A percentile compares a stretch with the other conserved stretches of the same genome.
Evolutionary conservation across 2,888 invertebrate genomes (phyloP).

Genomic region (Maniola hyperantus): DNA sequence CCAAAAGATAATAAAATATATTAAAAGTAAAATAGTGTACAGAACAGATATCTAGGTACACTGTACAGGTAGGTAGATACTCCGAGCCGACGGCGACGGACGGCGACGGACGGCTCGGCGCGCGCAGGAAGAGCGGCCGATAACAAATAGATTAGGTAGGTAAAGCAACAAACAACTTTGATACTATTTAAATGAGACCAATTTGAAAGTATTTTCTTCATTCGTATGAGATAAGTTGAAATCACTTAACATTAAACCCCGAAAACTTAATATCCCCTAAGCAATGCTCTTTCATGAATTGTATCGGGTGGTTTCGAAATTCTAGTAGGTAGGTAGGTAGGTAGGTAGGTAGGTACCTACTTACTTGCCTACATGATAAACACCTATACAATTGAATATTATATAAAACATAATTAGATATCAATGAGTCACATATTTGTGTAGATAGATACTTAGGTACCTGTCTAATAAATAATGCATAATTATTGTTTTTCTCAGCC

Average conservation of each 20-base stretch:
- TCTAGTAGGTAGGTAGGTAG: no score
- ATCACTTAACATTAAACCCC: background rate
- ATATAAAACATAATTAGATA: background rate
- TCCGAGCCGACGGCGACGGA: background rate
- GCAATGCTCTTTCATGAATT: background rate
- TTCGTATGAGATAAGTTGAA: background rate
- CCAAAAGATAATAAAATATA: background rate
- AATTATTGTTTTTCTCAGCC: background rate
- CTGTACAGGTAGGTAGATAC: no score
- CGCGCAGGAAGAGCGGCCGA: background rate
- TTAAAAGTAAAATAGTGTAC: background rate
- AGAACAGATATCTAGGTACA: no score
- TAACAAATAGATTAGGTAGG: background rate
- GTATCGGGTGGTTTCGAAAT: no score
- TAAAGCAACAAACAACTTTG: no score
- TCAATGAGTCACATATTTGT: background rate
- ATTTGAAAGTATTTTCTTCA: background rate
- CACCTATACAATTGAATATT: background rate
- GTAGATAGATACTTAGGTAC: background rate
- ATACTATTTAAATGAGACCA: background rate
- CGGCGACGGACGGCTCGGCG: background rate
- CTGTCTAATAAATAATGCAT: constrained; percentile 6
- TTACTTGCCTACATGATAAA: background rate
- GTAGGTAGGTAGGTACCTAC: background rate
- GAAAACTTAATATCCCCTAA: background rate